Evolutionary conservation across 1,140 invertebrate species (phyloP).

Genomic region (Halyomorpha halys): DNA sequence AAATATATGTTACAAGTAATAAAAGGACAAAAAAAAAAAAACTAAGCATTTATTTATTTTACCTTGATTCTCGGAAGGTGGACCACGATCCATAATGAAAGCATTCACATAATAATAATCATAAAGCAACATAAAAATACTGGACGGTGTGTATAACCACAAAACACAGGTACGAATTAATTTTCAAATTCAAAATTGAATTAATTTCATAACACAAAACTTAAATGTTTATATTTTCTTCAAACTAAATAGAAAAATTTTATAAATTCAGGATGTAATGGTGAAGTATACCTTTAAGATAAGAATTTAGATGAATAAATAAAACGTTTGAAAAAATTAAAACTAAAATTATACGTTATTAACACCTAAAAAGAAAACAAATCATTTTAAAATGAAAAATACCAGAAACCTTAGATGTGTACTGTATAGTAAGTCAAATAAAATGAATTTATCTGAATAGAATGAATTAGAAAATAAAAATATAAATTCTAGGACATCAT

Average conservation of each 20-base stretch:
- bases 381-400: background rate
- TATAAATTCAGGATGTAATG: no score
- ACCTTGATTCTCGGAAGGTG: constrained; percentile 24
- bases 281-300: no score
- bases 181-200: no score
- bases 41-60: constrained; percentile 2
- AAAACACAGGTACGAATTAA: no score
- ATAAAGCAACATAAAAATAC: constrained; percentile 3
- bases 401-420: background rate
- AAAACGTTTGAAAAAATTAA: background rate
- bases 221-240: no score
- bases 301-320: no score
- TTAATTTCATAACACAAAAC: no score
- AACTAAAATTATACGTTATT: background rate
- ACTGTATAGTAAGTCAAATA: background rate
- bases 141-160: no score
- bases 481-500: no score
- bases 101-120: constrained; percentile 21
- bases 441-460: background rate
- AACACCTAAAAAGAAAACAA: background rate
- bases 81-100: constrained; percentile 26
- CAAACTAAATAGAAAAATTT: no score
- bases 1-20: no score
- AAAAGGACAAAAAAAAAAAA: no score
- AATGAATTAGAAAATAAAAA: background rate